phyloP scores from a whole-genome alignment of 2,888 invertebrate species.

The Drosophila fungiperda region DNA sequence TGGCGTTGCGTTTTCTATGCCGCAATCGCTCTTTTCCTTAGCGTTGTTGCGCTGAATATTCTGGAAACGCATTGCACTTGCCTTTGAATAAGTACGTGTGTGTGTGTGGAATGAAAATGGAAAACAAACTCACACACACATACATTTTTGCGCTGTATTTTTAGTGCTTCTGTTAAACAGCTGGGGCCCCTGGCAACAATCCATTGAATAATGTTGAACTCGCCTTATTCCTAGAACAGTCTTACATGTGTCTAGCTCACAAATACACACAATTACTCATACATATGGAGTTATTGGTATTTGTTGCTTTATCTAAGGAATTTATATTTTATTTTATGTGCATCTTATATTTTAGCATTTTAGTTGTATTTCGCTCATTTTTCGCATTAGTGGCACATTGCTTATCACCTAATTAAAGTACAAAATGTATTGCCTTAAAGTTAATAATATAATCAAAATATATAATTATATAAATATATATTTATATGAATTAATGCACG shows the following conservation, averaged over 20 bases:
- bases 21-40: constrained; percentile 17
- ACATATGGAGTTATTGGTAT: not conserved
- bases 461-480: not conserved
- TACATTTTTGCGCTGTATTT: constrained; percentile 32
- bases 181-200: constrained; percentile 45
- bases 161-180: constrained; percentile 40
- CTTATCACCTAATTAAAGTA: not conserved
- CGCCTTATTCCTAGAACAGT: constrained; percentile 28
- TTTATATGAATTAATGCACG: not conserved
- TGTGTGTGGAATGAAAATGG: constrained; percentile 10
- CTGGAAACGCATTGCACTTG: constrained; percentile 49
- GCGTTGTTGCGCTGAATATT: constrained; percentile 27
- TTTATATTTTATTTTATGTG: not conserved
- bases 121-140: constrained; percentile 2
- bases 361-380: not conserved
- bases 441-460: not conserved
- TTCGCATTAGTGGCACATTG: not conserved
- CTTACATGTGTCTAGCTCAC: constrained; percentile 13
- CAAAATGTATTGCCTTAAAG: not conserved
- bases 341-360: not conserved
- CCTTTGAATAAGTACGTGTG: constrained; percentile 3
- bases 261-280: not conserved
- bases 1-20: constrained; percentile 8
- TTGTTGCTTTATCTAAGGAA: constrained; percentile 4
- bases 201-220: constrained; percentile 10